Evolutionary conservation across 2,113 vertebrate species (phyloP), one percentile per base, ranked within the genome.

Genomic region (Pao palembangensis): DNA sequence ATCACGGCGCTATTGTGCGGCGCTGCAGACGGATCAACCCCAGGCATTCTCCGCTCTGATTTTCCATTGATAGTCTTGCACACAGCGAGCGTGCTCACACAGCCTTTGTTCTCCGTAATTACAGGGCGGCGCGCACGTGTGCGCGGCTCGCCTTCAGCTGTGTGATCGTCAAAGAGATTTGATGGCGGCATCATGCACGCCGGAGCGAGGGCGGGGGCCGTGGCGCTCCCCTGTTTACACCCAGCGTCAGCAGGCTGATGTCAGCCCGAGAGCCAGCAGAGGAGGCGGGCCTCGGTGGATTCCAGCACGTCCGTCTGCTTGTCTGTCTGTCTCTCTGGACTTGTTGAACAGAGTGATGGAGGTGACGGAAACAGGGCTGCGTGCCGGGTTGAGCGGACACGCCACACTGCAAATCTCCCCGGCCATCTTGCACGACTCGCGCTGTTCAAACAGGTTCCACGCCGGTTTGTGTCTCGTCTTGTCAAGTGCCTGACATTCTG

Each of bases 401-500:
- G 78, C 74, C 44, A 65, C 69, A 6, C 57, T 72, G 79, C 82
- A 86, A 83, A 89, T 90, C 87, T 88, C 87, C 82, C 70, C 31
- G 80, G 87, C 87, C 87, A 88, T 84, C 85, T 86, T 64, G 68
- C 73, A 56, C 63, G 43, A 56, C 78, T 80, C 77, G 51, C 49
- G 59, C 73, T 88, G 88, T 88, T 90, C 85, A 87, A 87, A 91
- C 88, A 90, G 82, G 85, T 88, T 85, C 84, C 51, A 74, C 71
- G 81, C 83, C 77, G 67, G 81, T 78, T 82, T 85, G 75, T 73
- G 88, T 87, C 89, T 87, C 72, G 85, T 91, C 90, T 90, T 87
- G 90, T 92, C 90, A 91, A 90, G 88, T 86, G 87, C 83, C 88
- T 88, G 90, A 90, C 88, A 81, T 88, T 89, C 88, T 87, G 90